Evolutionary conservation across 92 coral and sea anemone genomes (phyloP).

Genomic region (Nematostella vectensis): DNA sequence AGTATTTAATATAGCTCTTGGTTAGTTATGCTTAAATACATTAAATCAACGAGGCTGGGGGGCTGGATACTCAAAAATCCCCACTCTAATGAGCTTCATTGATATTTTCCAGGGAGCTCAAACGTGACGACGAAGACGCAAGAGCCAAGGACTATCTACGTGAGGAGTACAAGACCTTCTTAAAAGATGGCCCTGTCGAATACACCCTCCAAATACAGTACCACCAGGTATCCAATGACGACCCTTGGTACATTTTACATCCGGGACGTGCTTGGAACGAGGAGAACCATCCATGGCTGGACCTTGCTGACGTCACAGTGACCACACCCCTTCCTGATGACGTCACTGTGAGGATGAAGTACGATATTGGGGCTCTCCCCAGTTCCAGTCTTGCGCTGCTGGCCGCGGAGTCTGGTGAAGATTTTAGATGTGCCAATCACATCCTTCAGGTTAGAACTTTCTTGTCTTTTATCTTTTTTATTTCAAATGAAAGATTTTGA

Average conservation of each 20-base stretch:
- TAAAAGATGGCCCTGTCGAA: slow-evolving; percentile 40
- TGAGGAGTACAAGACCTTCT: slow-evolving; percentile 42
- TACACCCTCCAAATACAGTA: slow-evolving; percentile 78
- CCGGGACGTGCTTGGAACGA: slow-evolving; percentile 68
- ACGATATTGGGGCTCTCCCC: slow-evolving; percentile 41
- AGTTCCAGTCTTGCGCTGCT: slow-evolving; percentile 34
- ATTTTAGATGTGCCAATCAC: slow-evolving; percentile 34
- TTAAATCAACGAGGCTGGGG: too few species aligned
- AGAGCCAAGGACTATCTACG: slow-evolving; percentile 27
- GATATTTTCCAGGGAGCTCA: too few species aligned
- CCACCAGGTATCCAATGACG: slow-evolving; percentile 45
- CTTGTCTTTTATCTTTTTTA: too few species aligned
- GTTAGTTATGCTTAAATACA: too few species aligned
- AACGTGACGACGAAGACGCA: neutral
- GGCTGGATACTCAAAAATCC: too few species aligned
- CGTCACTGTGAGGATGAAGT: slow-evolving; percentile 45
- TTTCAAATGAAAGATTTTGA: too few species aligned
- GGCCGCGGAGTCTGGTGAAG: slow-evolving; percentile 61
- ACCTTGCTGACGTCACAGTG: slow-evolving; percentile 75
- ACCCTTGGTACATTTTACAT: slow-evolving; percentile 63
- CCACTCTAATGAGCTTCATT: too few species aligned
- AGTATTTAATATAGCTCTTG: too few species aligned
- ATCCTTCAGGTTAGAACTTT: neutral
- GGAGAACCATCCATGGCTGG: slow-evolving; percentile 82
- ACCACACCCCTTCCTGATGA: slow-evolving; percentile 58